Base-by-base conservation (phyloP, 2,888 invertebrate genomes). In the Erebia epiphron region DNA sequence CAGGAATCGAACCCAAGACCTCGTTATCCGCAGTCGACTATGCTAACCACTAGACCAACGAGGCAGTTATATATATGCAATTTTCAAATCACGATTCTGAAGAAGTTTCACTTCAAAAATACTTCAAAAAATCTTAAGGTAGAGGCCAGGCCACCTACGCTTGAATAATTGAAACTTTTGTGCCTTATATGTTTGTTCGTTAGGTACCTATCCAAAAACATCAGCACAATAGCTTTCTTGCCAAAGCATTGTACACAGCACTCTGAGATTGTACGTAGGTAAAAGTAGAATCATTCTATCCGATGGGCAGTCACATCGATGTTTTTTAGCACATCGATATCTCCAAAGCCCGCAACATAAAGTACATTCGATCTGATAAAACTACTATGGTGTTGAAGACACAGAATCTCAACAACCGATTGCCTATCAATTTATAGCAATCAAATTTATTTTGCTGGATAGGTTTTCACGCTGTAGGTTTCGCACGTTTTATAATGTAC, bases 301-400 rank as follows among this genome's bases (percentile, higher is more conserved):
- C 11, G 60, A 60, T 60, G 60, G 67, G 58, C 58, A 67, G 67
- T 67, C 60, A 52, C 60, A 61, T 58, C 26, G 46, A 67, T 35
- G 14, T 60, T 61, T 67, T 67, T 67, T 67, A 61, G 58, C 60
- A 61, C 61, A 11, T 41, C 67, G 52, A 61, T 67, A 52, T 61
- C 26, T 67, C 46, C 18, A 58, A 67, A 52, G 41, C 60, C 18
- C 7, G 52, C 60, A 35, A 61, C 67, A 67, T 67, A 67, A 67
- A 67, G 60, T 67, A 67, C 50, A n/a, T 52, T 67, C 67, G 52
- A 67, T 67, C 67, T 41, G 67, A 67, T 67, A 67, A 57, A 7
- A 8, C 11, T 41, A 52, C 67, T 52, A 61, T 67, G 67, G 60
- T 67, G 67, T 67, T 52, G 67, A 67, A 67, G 67, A 61, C 67